These are phyloP conservation scores for Rousettus madagascariensis DNA, from an alignment of 2,797 vertebrate species.

Conservation along the genomic window DNA sequence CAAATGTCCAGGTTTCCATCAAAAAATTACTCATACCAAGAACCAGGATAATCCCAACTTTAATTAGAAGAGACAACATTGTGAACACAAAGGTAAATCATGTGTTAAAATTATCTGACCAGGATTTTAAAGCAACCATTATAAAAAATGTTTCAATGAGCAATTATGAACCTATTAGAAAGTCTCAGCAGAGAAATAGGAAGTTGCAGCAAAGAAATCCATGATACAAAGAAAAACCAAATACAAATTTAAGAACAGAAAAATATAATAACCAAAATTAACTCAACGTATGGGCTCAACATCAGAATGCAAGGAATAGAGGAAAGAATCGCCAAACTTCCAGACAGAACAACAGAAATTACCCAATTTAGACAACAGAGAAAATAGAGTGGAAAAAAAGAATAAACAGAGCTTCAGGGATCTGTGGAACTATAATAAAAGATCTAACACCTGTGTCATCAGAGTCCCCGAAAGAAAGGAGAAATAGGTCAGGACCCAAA, in stretches of 20 bases:
- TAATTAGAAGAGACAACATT: slow-evolving; percentile 28
- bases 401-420: background rate
- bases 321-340: slow-evolving; percentile 25
- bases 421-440: background rate
- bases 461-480: slow-evolving; percentile 13
- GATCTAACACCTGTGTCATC: background rate
- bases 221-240: slow-evolving; percentile 31
- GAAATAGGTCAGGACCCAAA: background rate
- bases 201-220: slow-evolving; percentile 19
- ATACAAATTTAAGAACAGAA: slow-evolving; percentile 46
- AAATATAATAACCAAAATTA: slow-evolving; percentile 14
- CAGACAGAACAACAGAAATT: slow-evolving; percentile 36
- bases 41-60: slow-evolving; percentile 29
- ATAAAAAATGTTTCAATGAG: background rate
- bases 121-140: slow-evolving; percentile 28
- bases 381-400: background rate
- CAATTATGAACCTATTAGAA: slow-evolving; percentile 8
- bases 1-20: slow-evolving; percentile 30
- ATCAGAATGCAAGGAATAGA: background rate
- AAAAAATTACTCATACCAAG: slow-evolving; percentile 28
- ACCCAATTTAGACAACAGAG: background rate
- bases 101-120: slow-evolving; percentile 32
- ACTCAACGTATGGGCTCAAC: background rate
- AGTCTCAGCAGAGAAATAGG: background rate
- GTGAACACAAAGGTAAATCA: background rate